These are phyloP conservation scores for Alcis repandata DNA, from an alignment of 2,888 invertebrate species.

Conservation along the genomic window DNA sequence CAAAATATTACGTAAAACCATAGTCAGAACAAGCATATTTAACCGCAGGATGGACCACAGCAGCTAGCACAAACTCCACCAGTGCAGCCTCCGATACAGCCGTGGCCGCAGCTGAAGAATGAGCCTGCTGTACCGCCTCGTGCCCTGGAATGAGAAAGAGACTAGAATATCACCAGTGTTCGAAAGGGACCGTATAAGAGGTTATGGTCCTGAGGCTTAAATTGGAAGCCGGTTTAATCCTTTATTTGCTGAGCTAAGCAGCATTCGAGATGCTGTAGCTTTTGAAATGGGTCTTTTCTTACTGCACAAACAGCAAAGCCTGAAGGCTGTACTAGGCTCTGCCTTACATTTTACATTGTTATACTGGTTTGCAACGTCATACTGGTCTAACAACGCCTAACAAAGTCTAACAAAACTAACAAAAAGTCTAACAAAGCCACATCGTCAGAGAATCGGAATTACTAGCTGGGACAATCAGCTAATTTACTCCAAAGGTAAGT, in stretches of 20 bases:
- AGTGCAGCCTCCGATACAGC: conserved; percentile 77
- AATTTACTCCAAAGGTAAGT: not conserved
- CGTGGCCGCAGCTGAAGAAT: conserved; percentile 75
- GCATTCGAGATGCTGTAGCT: not conserved
- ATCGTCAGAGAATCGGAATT: too few species aligned
- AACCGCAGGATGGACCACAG: conserved; percentile 73
- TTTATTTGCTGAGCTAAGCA: not conserved
- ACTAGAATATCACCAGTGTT: not conserved
- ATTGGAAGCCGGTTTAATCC: not conserved
- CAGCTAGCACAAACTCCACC: conserved; percentile 72
- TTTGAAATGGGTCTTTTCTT: too few species aligned
- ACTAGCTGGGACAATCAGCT: too few species aligned
- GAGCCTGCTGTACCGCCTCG: conserved; percentile 73
- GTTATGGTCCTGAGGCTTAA: not conserved
- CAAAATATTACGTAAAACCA: not conserved
- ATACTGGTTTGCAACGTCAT: too few species aligned
- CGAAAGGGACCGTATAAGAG: not conserved
- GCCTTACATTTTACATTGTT: too few species aligned
- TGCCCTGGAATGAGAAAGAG: conserved; percentile 57
- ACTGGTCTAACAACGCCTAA: too few species aligned
- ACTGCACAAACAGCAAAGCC: not conserved
- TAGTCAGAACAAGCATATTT: conserved; percentile 13
- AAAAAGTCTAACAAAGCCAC: too few species aligned
- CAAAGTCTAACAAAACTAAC: too few species aligned
- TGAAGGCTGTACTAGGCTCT: too few species aligned